Base-by-base conservation (phyloP, 1,140 invertebrate genomes). In the Tribolium madens region DNA sequence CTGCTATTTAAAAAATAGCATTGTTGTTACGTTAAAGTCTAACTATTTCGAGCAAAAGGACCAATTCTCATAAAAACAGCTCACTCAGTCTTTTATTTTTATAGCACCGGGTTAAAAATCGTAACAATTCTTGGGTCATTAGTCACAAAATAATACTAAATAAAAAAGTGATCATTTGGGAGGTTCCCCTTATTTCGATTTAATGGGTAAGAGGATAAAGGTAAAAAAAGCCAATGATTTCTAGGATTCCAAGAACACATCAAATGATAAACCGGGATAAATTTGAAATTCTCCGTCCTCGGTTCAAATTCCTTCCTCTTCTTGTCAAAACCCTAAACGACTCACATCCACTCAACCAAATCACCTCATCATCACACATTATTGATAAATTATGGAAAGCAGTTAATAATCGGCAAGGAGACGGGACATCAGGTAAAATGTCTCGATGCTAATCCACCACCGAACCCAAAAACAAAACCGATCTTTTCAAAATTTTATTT, bases 211-310 rank as follows among this genome's bases (percentile, higher is more conserved):
- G 10, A 64, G 57, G 57, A 64, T 42, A n/a, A 26, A 64, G 57
- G 57, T 64, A 13, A 57, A n/a, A n/a, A n/a, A n/a, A 57, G 15
- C 14, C 14, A 57, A 57, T 31, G 57, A 31, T 33, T 64, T 64
- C 26, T 17, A 73, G 73, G 68, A 79, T 79, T 72, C 73, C 76
- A 82, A 80, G 75, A 81, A 83, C 82, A 83, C 82, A 83, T 83
- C 81, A 82, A 77, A 81, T 81, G 80, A 80, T 79, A 75, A 36
- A 52, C 6, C n/a, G 69, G 69, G 50, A 52, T 21, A 10, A 21
- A 60, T 21, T 26, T 26, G 15, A 6, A 64, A 21, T 18, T 57
- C 52, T 42, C 26, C 57, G 21, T 64, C 57, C n/a, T 64, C n/a
- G 9, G 57, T 33, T 5, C 21, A 26, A 26, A 26, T 4, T 3